Base-by-base conservation (phyloP, 2,113 vertebrate species). In the Gambusia affinis region DNA sequence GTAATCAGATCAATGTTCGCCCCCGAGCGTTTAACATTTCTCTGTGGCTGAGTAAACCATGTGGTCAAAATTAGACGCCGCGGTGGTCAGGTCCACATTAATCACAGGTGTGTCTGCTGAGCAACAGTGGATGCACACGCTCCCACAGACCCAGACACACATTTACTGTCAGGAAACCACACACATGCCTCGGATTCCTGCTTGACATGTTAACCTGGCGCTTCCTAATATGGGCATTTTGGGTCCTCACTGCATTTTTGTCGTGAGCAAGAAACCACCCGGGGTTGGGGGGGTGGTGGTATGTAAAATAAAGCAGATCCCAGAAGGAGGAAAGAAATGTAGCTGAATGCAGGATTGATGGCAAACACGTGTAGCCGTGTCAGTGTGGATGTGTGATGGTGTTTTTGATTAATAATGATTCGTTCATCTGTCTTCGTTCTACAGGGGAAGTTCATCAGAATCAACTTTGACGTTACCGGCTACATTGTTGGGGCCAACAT, bases 401-500 rank as follows among this genome's bases (percentile, higher is more conserved):
- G 7, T 29, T 75, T 19, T 24, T 22, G 22, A 47, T 61, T 30
- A 62, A 51, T 3, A 19, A 5, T 0, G 10, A 71, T 19, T 31
- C 63, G 12, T 42, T 61, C 62, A 30, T 14, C 39, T 60, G 42
- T 67, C 83, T 14, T 82, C 27, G 76, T 78, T 64, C 85, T 91
- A 19, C 94, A 99, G 98, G 98, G 98, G 82, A 99, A 99, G 82
- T 99, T 99, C 90, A 99, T 99, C 94, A 94, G 98, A 83, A 95
- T 99, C 92, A 99, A 99, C 94, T 99, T 99, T 65, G 98, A 99
- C 70, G 98, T 99, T 69, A 96, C 98, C 4, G 98, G 98, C 70
- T 99, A 98, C 92, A 99, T 99, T 2, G 98, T 99, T 8, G 98
- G 98, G 79, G 98, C 98, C 95, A 99, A 99, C 88, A 98, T 99